Evolutionary conservation across 2,113 vertebrate species (phyloP).

Genomic region (rabbit (Oryctolagus cuniculus)): DNA sequence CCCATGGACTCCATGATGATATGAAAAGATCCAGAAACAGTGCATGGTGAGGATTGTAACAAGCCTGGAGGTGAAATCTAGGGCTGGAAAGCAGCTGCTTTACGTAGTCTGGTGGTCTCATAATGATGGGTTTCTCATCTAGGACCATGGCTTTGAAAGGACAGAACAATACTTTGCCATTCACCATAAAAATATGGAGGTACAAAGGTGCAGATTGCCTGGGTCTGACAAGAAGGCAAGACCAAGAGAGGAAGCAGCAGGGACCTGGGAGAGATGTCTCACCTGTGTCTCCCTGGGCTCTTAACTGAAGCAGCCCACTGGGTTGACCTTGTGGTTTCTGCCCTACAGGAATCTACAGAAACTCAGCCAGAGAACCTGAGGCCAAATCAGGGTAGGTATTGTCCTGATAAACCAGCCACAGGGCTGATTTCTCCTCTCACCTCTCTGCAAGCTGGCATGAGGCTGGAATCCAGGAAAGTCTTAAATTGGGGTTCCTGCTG

Average conservation of each 20-base stretch:
- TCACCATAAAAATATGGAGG: not conserved
- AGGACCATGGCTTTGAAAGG: not conserved
- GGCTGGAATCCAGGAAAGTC: not conserved
- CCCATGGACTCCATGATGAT: not conserved
- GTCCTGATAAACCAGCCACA: not conserved
- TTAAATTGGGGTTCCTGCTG: not conserved
- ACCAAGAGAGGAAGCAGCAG: not conserved
- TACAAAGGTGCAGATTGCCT: not conserved
- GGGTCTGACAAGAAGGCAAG: not conserved
- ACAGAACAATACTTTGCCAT: not conserved
- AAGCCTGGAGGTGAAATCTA: not conserved
- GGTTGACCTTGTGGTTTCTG: not conserved
- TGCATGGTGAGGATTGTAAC: not conserved
- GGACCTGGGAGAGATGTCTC: not conserved
- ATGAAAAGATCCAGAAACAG: not conserved
- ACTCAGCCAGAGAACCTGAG: not conserved
- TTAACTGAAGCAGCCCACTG: not conserved
- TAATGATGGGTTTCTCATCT: not conserved
- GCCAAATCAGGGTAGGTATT: not conserved
- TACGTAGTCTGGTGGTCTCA: not conserved
- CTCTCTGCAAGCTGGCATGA: fast-evolving
- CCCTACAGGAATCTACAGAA: not conserved
- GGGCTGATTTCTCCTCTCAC: not conserved
- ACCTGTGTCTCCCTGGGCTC: not conserved
- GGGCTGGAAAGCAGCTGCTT: not conserved